Percentiles rank a stretch among this genome's conserved stretches.
These are phyloP conservation scores for Griposia aprilina DNA, from an alignment of 2,888 invertebrate genomes.

Conservation along the genomic window DNA sequence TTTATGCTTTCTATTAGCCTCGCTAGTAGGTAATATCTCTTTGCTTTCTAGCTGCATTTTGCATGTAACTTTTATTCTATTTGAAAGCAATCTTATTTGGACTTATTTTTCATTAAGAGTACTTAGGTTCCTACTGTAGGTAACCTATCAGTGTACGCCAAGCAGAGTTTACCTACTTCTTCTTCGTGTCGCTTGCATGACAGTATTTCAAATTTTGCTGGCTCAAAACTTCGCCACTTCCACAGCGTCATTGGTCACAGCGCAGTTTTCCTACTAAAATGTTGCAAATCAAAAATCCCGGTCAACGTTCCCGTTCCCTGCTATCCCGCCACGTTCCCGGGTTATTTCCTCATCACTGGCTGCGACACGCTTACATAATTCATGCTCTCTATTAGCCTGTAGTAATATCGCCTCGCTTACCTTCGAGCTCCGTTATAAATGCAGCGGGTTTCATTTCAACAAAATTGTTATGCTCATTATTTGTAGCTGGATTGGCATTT, in stretches of 20 bases:
- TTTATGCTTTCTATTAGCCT: slow-evolving; percentile 42
- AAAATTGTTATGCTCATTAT: slow-evolving; percentile 51
- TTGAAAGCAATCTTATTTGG: neutral
- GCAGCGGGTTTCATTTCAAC: slow-evolving; percentile 38
- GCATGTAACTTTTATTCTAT: neutral
- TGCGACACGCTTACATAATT: slow-evolving; percentile 60
- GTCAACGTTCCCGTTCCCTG: neutral
- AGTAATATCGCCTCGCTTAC: slow-evolving; percentile 63
- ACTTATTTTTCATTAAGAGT: neutral
- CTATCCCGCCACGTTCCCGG: slow-evolving; percentile 12
- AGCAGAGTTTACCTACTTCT: neutral
- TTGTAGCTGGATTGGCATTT: slow-evolving; percentile 42
- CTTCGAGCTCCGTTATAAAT: slow-evolving; percentile 55
- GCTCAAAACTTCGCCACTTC: neutral
- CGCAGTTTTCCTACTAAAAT: neutral
- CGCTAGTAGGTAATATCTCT: neutral
- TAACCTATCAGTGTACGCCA: neutral
- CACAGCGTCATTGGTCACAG: neutral
- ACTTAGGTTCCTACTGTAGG: no score
- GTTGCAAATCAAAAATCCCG: slow-evolving; percentile 7
- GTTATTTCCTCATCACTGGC: slow-evolving; percentile 43
- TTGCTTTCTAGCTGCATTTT: neutral
- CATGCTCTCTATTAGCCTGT: slow-evolving; percentile 62
- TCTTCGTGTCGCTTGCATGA: neutral
- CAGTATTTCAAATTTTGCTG: neutral